A percentile compares a stretch with the other conserved stretches of the same genome.
Evolutionary conservation across 2,113 vertebrate species (phyloP).

Genomic region (Campylomormyrus tamandua): DNA sequence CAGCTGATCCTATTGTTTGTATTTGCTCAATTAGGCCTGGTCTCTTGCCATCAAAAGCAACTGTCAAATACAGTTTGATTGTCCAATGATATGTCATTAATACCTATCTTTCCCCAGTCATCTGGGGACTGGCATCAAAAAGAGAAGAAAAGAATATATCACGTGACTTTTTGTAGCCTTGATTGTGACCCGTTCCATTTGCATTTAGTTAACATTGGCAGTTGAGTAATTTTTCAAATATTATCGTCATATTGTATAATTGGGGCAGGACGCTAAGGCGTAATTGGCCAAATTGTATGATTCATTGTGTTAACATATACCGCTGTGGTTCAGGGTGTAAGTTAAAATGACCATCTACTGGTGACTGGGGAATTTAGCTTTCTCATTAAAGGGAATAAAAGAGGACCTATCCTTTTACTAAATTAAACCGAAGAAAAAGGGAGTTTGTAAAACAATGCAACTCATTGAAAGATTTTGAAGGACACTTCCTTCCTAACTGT

Average conservation of each 20-base stretch:
- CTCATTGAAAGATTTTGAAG: not conserved
- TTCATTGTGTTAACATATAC: not conserved
- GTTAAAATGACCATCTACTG: conserved; percentile 3
- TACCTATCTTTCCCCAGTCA: conserved; percentile 49
- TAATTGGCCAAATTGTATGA: too few species aligned
- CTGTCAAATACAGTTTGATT: conserved; percentile 64
- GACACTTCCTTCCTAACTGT: not conserved
- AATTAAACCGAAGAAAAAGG: not conserved
- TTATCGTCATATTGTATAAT: not conserved
- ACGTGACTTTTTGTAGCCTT: conserved; percentile 32
- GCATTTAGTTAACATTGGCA: conserved; percentile 9
- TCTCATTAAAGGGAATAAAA: not conserved
- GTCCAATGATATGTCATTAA: conserved; percentile 65
- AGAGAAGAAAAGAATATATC: conserved; percentile 42
- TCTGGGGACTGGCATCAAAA: conserved; percentile 49
- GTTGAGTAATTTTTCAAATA: conserved; percentile 5
- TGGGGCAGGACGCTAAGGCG: not conserved
- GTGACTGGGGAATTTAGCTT: not conserved
- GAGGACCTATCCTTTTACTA: not conserved
- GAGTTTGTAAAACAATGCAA: conserved; percentile 7
- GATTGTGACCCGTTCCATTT: not conserved
- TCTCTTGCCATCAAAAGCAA: conserved; percentile 45
- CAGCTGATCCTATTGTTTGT: conserved; percentile 84
- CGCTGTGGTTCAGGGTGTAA: not conserved
- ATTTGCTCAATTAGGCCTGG: conserved; percentile 91